Evolutionary conservation across 2,797 vertebrate genomes (phyloP).

Genomic region (Propithecus perrieri): DNA sequence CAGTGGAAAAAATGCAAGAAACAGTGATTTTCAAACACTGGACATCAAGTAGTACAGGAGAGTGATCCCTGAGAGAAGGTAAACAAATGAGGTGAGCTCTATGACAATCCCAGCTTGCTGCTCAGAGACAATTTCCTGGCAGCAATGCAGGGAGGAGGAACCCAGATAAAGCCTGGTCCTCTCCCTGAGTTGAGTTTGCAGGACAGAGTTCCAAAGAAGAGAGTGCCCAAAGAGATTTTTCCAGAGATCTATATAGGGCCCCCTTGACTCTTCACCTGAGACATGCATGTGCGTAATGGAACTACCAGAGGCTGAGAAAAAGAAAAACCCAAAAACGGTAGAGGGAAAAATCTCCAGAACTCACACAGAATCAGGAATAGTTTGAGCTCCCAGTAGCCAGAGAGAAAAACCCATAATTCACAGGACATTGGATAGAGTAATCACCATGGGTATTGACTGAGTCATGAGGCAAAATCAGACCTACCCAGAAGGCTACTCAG

Average conservation of each 20-base stretch:
- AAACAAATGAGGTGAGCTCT: background rate
- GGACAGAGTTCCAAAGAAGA: background rate
- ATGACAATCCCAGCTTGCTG: background rate
- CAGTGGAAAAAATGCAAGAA: background rate
- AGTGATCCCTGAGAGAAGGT: background rate
- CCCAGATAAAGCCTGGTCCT: background rate
- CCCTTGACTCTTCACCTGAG: background rate
- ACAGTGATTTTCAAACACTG: background rate
- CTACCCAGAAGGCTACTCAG: background rate
- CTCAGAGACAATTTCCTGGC: background rate
- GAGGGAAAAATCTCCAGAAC: background rate
- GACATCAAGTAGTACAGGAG: background rate
- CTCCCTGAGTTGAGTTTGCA: background rate
- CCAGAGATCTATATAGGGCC: background rate
- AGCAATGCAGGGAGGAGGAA: background rate
- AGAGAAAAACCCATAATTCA: background rate
- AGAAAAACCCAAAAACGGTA: background rate
- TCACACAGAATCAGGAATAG: background rate
- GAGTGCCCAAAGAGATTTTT: background rate
- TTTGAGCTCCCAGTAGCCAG: background rate
- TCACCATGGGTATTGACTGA: background rate
- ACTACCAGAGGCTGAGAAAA: background rate
- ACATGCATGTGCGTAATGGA: background rate
- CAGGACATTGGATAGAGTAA: background rate
- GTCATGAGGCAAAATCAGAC: background rate